Evolutionary conservation across 2,113 vertebrate species (phyloP).

Genomic region (Colossoma macropomum): DNA sequence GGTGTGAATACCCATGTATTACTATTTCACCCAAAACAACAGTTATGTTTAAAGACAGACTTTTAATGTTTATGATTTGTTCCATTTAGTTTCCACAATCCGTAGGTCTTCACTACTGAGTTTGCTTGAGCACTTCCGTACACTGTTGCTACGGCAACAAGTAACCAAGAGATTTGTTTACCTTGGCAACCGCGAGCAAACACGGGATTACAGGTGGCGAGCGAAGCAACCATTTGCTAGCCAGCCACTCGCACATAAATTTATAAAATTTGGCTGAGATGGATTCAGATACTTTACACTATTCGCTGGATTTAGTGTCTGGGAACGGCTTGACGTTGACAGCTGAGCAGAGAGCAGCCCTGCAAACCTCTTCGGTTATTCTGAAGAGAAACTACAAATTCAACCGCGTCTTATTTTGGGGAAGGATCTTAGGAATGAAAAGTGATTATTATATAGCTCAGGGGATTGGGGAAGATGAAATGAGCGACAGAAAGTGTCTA

Average conservation of each 20-base stretch:
- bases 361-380: conserved; percentile 83
- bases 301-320: conserved; percentile 79
- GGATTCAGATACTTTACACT: conserved; percentile 77
- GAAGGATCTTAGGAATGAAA: conserved; percentile 86
- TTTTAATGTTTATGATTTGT: neutral
- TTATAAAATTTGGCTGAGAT: conserved; percentile 64
- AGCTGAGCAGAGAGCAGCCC: conserved; percentile 79
- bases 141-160: conserved; percentile 55
- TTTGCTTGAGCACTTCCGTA: neutral
- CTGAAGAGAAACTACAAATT: conserved; percentile 87
- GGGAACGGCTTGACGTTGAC: conserved; percentile 81
- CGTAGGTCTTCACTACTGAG: too few species aligned
- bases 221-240: neutral
- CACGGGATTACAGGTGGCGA: neutral
- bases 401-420: conserved; percentile 87
- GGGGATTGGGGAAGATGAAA: conserved; percentile 82
- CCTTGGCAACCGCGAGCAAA: conserved; percentile 44
- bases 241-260: neutral
- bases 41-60: too few species aligned
- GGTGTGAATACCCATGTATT: too few species aligned
- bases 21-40: too few species aligned
- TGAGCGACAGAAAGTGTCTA: conserved; percentile 79
- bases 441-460: conserved; percentile 87
- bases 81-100: too few species aligned
- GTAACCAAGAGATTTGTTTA: conserved; percentile 58